These are phyloP conservation scores for Hypotaenidia philippensis DNA, from an alignment of 2,797 vertebrate genomes.

Conservation along the genomic window DNA sequence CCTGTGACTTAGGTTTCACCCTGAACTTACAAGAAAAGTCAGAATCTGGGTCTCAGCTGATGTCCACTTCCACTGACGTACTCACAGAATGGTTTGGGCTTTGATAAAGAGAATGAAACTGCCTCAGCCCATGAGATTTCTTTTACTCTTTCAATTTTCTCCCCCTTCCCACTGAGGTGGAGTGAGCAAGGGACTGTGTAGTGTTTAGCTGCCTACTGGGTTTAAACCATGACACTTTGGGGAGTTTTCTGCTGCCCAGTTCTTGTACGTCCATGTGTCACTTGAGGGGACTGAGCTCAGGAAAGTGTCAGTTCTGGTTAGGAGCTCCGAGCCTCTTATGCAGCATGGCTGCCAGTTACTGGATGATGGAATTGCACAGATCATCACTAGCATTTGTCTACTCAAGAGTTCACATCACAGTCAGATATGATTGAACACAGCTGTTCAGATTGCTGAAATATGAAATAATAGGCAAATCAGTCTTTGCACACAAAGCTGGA, in stretches of 20 bases:
- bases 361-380: not conserved
- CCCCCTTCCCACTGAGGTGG: not conserved
- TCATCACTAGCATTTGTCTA: not conserved
- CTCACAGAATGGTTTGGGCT: not conserved
- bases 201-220: not conserved
- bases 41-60: not conserved
- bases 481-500: not conserved
- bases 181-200: rapidly evolving
- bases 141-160: too few relatives aligned
- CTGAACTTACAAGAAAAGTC: not conserved
- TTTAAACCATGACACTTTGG: not conserved
- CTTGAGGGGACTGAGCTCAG: not conserved
- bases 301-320: not conserved
- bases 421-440: slow-evolving; percentile 14
- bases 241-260: not conserved
- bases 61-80: not conserved
- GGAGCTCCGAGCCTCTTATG: not conserved
- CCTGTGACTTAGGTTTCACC: not conserved
- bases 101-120: not conserved
- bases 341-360: not conserved
- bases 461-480: not conserved
- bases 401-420: not conserved
- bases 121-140: not conserved
- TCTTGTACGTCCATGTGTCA: rapidly evolving
- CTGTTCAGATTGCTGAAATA: not conserved